Evolutionary conservation across 2,888 invertebrate genomes (phyloP), one percentile per base, ranked within the genome.

Genomic region (Oxycera nigricornis): DNA sequence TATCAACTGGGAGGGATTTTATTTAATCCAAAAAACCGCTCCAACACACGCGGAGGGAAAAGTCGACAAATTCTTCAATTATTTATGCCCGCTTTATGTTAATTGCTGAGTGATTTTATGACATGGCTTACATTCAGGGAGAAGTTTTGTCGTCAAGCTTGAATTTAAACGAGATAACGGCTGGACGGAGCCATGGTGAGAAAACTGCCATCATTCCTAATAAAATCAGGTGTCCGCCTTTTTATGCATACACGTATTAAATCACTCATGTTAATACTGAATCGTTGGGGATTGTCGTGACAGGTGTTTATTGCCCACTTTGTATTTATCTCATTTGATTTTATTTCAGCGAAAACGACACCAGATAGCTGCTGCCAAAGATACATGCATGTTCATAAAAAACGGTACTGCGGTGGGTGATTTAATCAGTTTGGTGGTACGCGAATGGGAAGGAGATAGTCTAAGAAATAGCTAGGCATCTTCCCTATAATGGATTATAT

Each of bases 21-120:
- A 11, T 20, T 9, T 26, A 17, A 39, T 65, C 65, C 11, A 31
- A 20, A 61, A 4, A 17, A 31, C 17, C n/a, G 20, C 31, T 6
- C 26, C 35, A 6, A 61, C 30, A 41, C 11, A 31, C 41, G 20
- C 22, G 50, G 20, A 7, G 35, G 35, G 1, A 57, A 57, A 57
- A 57, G 31, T 57, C 59, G 72, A 72, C 72, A 72, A 72, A 72
- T 72, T 72, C 61, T 72, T 59, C 59, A 55, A 59, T 72, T 72
- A 72, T 72, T 72, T 72, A 72, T 72, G 72, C 72, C 55, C 26
- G 72, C 72, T 57, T 72, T 72, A 72, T 72, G 72, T n/a, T 72
- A 72, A 72, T 72, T 72, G 26, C 28, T 72, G 55, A 72, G 59
- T 72, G 72, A 61, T 72, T 72, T 72, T 72, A 72, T 72, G 59